A percentile compares a stretch with the other conserved stretches of the same genome.
Conservation (phyloP, 2,113 vertebrate genomes). For the Columbina picui region DNA sequence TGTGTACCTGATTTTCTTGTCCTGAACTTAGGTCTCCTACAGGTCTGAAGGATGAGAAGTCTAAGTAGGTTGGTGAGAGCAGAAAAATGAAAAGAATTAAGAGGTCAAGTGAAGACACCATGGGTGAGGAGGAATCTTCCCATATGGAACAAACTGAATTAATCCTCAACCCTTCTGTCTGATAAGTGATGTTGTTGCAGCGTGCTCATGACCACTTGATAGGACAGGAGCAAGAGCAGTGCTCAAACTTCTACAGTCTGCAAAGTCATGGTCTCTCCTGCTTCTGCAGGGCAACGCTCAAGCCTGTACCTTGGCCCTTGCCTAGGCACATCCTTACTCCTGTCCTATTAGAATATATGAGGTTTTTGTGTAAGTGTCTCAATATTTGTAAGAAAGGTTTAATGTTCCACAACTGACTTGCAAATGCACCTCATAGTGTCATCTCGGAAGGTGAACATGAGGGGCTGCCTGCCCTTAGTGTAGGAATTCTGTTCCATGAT, state of each 20-base stretch:
- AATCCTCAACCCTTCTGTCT: not conserved
- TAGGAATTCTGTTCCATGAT: not conserved
- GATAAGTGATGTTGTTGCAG: not conserved
- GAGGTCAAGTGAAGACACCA: not conserved
- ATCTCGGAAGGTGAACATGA: not conserved
- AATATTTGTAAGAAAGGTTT: not conserved
- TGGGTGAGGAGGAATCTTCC: not conserved
- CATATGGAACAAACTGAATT: not conserved
- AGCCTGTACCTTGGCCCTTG: not conserved
- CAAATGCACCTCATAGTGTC: not conserved
- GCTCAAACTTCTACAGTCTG: accelerated
- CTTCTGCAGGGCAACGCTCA: not conserved
- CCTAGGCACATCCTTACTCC: not conserved
- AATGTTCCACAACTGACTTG: not conserved
- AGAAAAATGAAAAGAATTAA: not conserved
- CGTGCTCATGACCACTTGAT: accelerated
- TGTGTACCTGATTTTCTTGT: accelerated
- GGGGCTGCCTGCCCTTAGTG: not conserved
- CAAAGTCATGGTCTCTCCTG: not conserved
- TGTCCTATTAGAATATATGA: not conserved
- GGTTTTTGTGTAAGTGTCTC: not conserved
- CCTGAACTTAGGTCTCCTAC: not conserved
- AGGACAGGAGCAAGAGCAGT: not conserved
- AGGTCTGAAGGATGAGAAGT: not conserved
- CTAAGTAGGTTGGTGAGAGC: accelerated